These are phyloP conservation scores for Drosophila erecta DNA, from an alignment of 1,140 invertebrate species.

Conservation along the genomic window DNA sequence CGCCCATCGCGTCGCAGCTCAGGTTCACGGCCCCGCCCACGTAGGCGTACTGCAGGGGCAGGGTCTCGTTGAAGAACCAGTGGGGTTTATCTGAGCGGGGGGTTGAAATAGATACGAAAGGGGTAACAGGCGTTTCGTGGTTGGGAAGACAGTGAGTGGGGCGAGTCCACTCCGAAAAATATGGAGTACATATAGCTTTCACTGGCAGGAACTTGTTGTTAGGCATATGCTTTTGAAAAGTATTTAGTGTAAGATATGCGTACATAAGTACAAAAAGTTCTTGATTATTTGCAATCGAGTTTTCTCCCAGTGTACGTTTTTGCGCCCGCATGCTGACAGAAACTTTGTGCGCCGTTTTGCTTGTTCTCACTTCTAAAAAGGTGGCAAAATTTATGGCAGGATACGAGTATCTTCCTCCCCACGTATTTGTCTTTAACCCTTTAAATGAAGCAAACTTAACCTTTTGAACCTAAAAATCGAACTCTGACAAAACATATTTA, in stretches of 20 bases:
- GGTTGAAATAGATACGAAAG: background rate
- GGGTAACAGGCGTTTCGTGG: background rate
- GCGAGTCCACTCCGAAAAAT: background rate
- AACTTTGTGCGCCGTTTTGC: conserved; percentile 16
- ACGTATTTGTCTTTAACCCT: background rate
- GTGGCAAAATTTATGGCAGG: background rate
- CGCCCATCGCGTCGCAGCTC: conserved; percentile 86
- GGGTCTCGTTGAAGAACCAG: conserved; percentile 78
- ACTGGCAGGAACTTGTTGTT: too few relatives aligned
- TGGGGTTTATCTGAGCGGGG: conserved; percentile 70
- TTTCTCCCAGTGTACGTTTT: background rate
- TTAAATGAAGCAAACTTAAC: conserved; percentile 1
- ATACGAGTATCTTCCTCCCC: too few relatives aligned
- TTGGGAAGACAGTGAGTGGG: background rate
- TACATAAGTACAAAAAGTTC: too few relatives aligned
- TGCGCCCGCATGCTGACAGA: conserved; percentile 16
- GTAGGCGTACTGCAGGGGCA: conserved; percentile 84
- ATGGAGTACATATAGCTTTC: background rate
- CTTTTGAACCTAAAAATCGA: too few relatives aligned
- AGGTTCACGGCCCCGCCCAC: conserved; percentile 86
- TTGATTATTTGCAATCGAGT: too few relatives aligned
- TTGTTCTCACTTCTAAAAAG: conserved; percentile 1
- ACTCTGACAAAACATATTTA: background rate
- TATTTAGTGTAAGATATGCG: too few relatives aligned
- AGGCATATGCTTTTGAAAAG: too few relatives aligned